Percentiles rank a stretch among this genome's conserved stretches.
phyloP scores from a whole-genome alignment of 2,113 vertebrate genomes.

The Neodontobutis hainanensis region DNA sequence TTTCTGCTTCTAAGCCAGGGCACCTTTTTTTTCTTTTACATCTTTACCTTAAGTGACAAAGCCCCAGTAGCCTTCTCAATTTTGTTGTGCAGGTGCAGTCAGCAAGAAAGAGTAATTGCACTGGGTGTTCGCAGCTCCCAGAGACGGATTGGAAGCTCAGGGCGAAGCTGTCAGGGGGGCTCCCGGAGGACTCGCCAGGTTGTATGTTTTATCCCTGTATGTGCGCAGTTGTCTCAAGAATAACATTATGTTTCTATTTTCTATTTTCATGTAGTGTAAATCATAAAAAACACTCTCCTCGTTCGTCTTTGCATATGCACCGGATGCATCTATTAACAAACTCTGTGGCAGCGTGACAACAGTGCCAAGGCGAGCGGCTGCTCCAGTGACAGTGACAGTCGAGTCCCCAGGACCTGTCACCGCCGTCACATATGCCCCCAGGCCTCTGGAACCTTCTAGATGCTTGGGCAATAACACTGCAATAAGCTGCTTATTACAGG shows the following conservation, averaged over 20 bases:
- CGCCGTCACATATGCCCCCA: constrained; percentile 44
- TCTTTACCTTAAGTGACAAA: constrained; percentile 76
- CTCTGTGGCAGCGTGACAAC: constrained; percentile 41
- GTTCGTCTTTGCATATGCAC: constrained; percentile 27
- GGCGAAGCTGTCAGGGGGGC: constrained; percentile 71
- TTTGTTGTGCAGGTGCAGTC: constrained; percentile 79
- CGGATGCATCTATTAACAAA: constrained; percentile 16
- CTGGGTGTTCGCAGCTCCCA: constrained; percentile 74
- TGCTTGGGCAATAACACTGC: constrained; percentile 60
- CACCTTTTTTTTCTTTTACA: constrained; percentile 49
- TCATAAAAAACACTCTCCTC: background rate
- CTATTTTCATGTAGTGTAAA: constrained; percentile 18
- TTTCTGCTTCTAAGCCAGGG: constrained; percentile 50
- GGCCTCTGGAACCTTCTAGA: constrained; percentile 47
- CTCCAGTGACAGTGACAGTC: constrained; percentile 53
- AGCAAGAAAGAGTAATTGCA: constrained; percentile 80
- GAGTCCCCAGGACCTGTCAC: constrained; percentile 64
- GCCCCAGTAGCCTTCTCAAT: constrained; percentile 72
- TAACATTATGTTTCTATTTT: constrained; percentile 50
- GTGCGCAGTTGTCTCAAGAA: constrained; percentile 35
- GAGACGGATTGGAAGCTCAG: constrained; percentile 70
- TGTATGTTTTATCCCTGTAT: constrained; percentile 16
- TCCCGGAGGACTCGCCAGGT: constrained; percentile 56
- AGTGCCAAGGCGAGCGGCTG: constrained; percentile 36
- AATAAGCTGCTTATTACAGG: constrained; percentile 66